These are phyloP conservation scores for Ormyrus thymus DNA, from an alignment of 2,888 invertebrate genomes.

Conservation along the genomic window DNA sequence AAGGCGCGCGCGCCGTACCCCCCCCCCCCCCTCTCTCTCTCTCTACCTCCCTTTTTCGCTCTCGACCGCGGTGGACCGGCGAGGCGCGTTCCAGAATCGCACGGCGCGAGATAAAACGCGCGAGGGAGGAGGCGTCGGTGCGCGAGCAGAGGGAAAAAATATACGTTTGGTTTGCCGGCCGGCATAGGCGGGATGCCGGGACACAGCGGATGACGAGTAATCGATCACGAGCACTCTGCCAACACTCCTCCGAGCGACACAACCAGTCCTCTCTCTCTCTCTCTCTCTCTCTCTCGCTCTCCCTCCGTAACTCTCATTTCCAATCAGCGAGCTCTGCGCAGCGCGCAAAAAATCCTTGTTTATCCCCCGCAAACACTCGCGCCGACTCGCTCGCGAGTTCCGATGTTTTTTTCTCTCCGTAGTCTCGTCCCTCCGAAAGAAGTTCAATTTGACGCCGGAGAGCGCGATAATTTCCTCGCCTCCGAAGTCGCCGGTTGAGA, in stretches of 20 bases:
- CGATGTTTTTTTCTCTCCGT: constrained; percentile 14
- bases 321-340: constrained; percentile 49
- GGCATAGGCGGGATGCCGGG: constrained; percentile 65
- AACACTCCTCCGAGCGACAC: constrained; percentile 62
- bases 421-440: not conserved
- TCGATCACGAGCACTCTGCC: constrained; percentile 73
- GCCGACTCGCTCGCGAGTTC: constrained; percentile 2
- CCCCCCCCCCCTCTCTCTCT: too few relatives aligned
- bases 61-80: not conserved
- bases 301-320: constrained; percentile 52
- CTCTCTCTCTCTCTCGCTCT: not conserved
- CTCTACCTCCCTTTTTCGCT: too few relatives aligned
- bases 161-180: constrained; percentile 66
- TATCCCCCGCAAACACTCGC: constrained; percentile 48
- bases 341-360: constrained; percentile 47
- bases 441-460: constrained; percentile 26
- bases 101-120: too few relatives aligned
- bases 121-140: constrained; percentile 2
- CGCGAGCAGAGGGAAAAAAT: constrained; percentile 58
- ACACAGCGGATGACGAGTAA: constrained; percentile 72
- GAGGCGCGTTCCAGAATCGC: not conserved
- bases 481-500: not conserved
- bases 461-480: not conserved
- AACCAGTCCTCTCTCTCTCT: not conserved
- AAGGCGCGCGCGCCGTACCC: not conserved